Evolutionary conservation across 2,888 invertebrate species (phyloP).

Genomic region (Cosmia pyralina): DNA sequence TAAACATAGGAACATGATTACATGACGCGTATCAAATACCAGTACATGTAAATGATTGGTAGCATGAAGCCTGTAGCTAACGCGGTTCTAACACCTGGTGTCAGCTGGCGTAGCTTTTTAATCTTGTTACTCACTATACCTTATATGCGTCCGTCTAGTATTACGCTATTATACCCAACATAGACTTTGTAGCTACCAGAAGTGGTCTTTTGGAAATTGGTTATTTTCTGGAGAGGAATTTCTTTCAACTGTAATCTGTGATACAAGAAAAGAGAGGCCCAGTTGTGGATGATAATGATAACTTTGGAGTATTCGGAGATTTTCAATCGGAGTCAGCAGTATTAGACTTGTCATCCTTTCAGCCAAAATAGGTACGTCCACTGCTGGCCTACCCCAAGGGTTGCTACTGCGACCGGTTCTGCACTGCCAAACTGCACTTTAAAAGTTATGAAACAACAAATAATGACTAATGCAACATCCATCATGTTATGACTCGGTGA

Average conservation of each 20-base stretch:
- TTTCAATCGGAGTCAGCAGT: too few species aligned
- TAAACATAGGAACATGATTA: neutral
- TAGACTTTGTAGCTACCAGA: conserved; percentile 68
- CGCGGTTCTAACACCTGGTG: conserved; percentile 84
- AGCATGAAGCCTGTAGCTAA: conserved; percentile 75
- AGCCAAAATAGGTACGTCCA: neutral
- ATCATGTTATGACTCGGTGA: neutral
- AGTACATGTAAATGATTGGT: conserved; percentile 52
- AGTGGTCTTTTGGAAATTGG: conserved; percentile 1
- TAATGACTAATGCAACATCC: neutral
- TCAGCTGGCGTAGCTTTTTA: conserved; percentile 87
- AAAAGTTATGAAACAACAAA: neutral
- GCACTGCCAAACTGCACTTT: neutral
- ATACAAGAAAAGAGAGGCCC: neutral
- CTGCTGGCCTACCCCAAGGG: too few species aligned
- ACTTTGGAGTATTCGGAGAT: too few species aligned
- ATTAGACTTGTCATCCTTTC: neutral
- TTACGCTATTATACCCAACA: conserved; percentile 82
- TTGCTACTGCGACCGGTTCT: too few species aligned
- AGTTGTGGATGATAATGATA: neutral
- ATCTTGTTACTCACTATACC: conserved; percentile 88
- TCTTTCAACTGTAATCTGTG: neutral
- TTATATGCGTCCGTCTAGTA: conserved; percentile 86
- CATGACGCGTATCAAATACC: conserved; percentile 50
- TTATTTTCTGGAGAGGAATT: neutral